Percentiles rank a stretch among this genome's conserved stretches.
Evolutionary conservation across 2,797 vertebrate species (phyloP).

Genomic region (Agapornis canus): DNA sequence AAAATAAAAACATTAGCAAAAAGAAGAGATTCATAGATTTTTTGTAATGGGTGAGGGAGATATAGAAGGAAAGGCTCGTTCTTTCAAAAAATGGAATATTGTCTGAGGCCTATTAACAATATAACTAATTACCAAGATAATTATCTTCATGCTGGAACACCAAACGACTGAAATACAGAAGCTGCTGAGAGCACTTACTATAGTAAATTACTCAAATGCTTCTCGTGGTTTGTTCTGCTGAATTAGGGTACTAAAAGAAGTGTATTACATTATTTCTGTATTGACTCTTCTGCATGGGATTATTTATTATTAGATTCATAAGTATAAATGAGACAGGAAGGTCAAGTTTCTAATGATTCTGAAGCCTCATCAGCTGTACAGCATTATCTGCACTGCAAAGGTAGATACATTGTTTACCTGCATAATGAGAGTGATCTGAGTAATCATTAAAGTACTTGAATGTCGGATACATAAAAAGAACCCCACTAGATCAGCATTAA

Average conservation of each 20-base stretch:
- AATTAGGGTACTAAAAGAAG: constrained; percentile 28
- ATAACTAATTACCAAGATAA: constrained; percentile 55
- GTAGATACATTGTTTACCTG: neutral
- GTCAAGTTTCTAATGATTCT: neutral
- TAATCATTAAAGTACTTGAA: neutral
- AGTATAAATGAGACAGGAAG: constrained; percentile 9
- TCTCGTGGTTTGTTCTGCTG: constrained; percentile 30
- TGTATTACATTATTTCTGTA: constrained; percentile 12
- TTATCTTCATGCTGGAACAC: constrained; percentile 32
- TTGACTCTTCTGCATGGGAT: constrained; percentile 29
- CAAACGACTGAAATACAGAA: constrained; percentile 41
- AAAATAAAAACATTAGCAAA: neutral
- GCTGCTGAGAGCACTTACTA: constrained; percentile 36
- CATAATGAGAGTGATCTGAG: neutral
- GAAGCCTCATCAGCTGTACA: neutral
- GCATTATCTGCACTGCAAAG: neutral
- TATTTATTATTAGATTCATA: constrained; percentile 57
- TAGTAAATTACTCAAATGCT: constrained; percentile 30
- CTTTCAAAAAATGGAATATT: constrained; percentile 33
- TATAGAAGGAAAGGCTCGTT: neutral
- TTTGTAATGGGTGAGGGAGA: neutral
- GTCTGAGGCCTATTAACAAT: constrained; percentile 50
- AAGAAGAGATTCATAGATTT: neutral
- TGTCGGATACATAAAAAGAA: neutral
- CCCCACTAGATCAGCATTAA: neutral